Base-by-base conservation (phyloP, 2,888 invertebrate genomes). In the Taphrorychus bicolor region DNA sequence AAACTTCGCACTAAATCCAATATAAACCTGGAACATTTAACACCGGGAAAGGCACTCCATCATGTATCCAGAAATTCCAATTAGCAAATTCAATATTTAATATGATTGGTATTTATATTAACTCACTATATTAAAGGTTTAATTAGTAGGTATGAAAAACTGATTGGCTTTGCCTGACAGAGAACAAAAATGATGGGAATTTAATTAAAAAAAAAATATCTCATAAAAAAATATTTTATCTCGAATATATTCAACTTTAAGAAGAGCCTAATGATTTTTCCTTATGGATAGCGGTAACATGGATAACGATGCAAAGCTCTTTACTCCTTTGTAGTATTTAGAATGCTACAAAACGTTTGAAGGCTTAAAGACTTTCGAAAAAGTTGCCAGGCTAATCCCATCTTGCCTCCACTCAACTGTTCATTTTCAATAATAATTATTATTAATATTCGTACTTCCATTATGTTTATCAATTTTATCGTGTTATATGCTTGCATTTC, bases 381-480 rank as follows among this genome's bases (percentile, higher is more conserved):
- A n/a, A n/a, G n/a, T n/a, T n/a, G n/a, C n/a, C n/a, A n/a, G n/a
- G n/a, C n/a, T 32, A 32, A 32, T 32, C 32, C 32, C 11, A 7
- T 2, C 11, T 7, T 1, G 32, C 32, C 1, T 32, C 32, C 3
- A 7, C 9, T 11, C 7, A 11, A 2, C 11, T 32, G 11, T 32
- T 32, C 7, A 3, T 32, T 32, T 32, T 32, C 11, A 32, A 9
- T 32, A 32, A 32, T 32, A 9, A 32, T 32, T 32, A 54, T 54
- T 54, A 68, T 64, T 69, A 69, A 60, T 64, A 63, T 69, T 64
- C 40, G 42, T 64, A 59, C 64, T 69, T 69, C 63, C 69, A 69
- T 69, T 69, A 69, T 64, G 48, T 69, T 63, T 63, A 69, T 59
- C 63, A 59, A n/a, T 49, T 56, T 69, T 64, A 64, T 69, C 69